Conservation (phyloP, 2,888 invertebrate genomes). For the Tupiocoris notatus region DNA sequence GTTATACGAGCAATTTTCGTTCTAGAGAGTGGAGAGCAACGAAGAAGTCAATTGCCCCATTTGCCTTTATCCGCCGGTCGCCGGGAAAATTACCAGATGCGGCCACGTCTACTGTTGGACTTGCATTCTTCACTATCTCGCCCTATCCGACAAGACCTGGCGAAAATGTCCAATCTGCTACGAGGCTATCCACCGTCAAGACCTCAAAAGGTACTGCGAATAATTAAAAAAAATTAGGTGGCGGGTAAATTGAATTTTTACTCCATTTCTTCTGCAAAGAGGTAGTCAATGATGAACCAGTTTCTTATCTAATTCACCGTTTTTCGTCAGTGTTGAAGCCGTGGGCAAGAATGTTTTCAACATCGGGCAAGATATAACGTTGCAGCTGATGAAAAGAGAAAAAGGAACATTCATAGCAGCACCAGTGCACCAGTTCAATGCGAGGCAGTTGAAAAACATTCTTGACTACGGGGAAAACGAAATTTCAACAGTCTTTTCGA, state of each 20-base stretch:
- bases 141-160: conserved; percentile 78
- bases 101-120: conserved; percentile 97
- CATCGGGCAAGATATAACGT: conserved; percentile 67
- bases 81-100: conserved; percentile 89
- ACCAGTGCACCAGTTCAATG: conserved; percentile 55
- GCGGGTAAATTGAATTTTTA: background rate
- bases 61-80: conserved; percentile 80
- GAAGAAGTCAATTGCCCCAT: conserved; percentile 83
- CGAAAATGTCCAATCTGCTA: conserved; percentile 91
- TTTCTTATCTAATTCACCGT: background rate
- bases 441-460: conserved; percentile 50
- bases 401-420: conserved; percentile 60
- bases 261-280: background rate
- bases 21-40: conserved; percentile 64
- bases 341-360: conserved; percentile 59
- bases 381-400: conserved; percentile 84
- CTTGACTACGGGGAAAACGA: conserved; percentile 57
- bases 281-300: background rate
- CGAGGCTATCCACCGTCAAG: conserved; percentile 72
- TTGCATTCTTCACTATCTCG: conserved; percentile 88
- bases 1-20: conserved; percentile 49
- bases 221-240: background rate
- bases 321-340: conserved; percentile 60
- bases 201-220: conserved; percentile 71
- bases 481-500: conserved; percentile 65